phyloP scores from a whole-genome alignment of 2,113 vertebrate genomes.

The Ovis canadensis region DNA sequence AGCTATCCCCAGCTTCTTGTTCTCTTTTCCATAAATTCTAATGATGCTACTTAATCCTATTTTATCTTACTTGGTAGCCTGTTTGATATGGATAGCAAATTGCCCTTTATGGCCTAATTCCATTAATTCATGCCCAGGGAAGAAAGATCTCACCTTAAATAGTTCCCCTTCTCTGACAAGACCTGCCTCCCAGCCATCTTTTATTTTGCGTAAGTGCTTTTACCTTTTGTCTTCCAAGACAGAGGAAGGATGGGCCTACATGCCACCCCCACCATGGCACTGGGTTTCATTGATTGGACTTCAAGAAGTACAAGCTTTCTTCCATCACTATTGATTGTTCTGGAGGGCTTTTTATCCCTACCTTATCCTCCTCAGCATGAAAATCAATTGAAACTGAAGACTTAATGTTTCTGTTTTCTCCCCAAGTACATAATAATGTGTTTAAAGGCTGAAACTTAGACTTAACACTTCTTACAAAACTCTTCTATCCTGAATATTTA shows the following conservation, averaged over 20 bases:
- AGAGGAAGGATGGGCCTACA: neutral
- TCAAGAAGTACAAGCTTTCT: neutral
- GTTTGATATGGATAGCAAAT: slow-evolving; percentile 9
- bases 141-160: slow-evolving; percentile 15
- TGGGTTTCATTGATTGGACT: neutral
- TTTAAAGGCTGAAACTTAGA: neutral
- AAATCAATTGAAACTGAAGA: neutral
- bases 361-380: neutral
- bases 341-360: neutral
- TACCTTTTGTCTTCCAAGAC: neutral
- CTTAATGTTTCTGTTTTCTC: neutral
- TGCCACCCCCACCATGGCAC: rapidly evolving
- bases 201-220: slow-evolving; percentile 5
- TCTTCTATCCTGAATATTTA: neutral
- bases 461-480: neutral
- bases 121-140: slow-evolving; percentile 15
- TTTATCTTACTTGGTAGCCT: neutral
- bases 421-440: neutral
- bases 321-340: neutral
- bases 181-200: slow-evolving; percentile 15
- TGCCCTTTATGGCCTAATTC: neutral
- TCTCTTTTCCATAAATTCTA: neutral
- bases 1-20: neutral
- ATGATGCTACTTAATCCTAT: neutral
- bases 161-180: neutral